These are phyloP conservation scores for Catharus bicknelli DNA, from an alignment of 2,113 vertebrate species.

Conservation along the genomic window DNA sequence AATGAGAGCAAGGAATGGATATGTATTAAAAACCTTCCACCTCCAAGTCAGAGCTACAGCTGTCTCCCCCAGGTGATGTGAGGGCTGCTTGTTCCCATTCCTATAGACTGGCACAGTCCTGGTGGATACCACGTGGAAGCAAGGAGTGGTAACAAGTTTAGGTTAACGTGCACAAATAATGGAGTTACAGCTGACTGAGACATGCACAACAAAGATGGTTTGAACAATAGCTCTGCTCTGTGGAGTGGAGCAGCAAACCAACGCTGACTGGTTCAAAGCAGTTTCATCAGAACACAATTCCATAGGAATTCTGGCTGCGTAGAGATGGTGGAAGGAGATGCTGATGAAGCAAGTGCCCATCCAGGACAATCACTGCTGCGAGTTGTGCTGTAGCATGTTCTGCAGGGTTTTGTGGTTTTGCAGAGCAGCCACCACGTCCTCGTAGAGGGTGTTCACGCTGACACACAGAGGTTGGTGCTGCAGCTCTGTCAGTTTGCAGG, in stretches of 20 bases:
- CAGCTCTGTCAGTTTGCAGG: slow-evolving; percentile 84
- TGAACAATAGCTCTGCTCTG: slow-evolving; percentile 16
- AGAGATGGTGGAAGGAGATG: slow-evolving; percentile 72
- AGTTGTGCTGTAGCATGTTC: slow-evolving; percentile 82
- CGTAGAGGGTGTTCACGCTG: slow-evolving; percentile 79
- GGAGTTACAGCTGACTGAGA: slow-evolving; percentile 24
- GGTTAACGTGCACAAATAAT: not conserved
- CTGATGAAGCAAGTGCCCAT: slow-evolving; percentile 21
- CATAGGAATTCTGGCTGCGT: slow-evolving; percentile 88
- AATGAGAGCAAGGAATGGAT: not conserved
- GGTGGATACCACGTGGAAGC: not conserved
- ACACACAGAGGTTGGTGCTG: slow-evolving; percentile 78
- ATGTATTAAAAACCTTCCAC: not conserved
- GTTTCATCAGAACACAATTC: slow-evolving; percentile 84
- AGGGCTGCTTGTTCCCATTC: not conserved
- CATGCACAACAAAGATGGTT: slow-evolving; percentile 47
- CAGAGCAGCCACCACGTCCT: slow-evolving; percentile 80
- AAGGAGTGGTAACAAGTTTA: not conserved
- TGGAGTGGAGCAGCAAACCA: slow-evolving; percentile 38
- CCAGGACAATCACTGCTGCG: slow-evolving; percentile 71
- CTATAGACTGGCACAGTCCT: not conserved
- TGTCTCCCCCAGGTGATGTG: not conserved
- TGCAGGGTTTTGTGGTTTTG: slow-evolving; percentile 80
- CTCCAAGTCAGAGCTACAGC: not conserved
- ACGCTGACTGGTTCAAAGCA: slow-evolving; percentile 44